phyloP scores from a whole-genome alignment of 2,888 invertebrate species.

The Tupiocoris notatus region DNA sequence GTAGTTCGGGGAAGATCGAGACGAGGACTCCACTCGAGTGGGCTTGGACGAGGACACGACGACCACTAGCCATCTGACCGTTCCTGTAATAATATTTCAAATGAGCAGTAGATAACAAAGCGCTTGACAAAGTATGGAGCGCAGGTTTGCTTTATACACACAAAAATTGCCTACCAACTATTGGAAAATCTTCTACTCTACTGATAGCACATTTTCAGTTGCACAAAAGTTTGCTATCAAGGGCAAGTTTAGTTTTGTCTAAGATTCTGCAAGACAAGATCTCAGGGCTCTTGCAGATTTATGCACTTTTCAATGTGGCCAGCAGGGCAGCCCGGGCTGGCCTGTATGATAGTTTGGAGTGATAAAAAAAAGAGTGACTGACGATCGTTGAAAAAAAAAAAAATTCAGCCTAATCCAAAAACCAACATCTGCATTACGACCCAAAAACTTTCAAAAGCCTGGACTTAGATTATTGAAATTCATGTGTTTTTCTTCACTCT shows the following conservation, averaged over 20 bases:
- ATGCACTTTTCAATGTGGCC: too few species aligned
- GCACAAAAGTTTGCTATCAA: neutral
- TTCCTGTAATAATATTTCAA: constrained; percentile 66
- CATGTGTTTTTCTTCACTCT: too few species aligned
- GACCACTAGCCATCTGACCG: constrained; percentile 72
- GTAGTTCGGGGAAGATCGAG: constrained; percentile 81
- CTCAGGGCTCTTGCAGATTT: too few species aligned
- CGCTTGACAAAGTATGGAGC: neutral
- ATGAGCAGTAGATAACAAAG: neutral
- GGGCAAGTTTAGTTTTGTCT: neutral
- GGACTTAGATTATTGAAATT: too few species aligned
- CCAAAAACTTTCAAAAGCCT: too few species aligned
- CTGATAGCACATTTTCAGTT: constrained; percentile 1
- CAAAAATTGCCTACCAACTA: too few species aligned
- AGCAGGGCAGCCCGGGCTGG: too few species aligned
- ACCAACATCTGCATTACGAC: too few species aligned
- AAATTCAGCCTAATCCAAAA: too few species aligned
- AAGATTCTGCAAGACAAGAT: neutral
- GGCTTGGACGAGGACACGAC: constrained; percentile 82
- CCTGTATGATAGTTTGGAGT: too few species aligned
- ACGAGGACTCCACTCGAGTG: constrained; percentile 92
- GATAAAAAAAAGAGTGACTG: too few species aligned
- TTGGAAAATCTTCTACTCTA: neutral
- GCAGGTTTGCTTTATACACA: neutral
- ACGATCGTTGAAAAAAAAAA: too few species aligned